Evolutionary conservation across 2,113 vertebrate species (phyloP).

Genomic region (Spea multiplicata): DNA sequence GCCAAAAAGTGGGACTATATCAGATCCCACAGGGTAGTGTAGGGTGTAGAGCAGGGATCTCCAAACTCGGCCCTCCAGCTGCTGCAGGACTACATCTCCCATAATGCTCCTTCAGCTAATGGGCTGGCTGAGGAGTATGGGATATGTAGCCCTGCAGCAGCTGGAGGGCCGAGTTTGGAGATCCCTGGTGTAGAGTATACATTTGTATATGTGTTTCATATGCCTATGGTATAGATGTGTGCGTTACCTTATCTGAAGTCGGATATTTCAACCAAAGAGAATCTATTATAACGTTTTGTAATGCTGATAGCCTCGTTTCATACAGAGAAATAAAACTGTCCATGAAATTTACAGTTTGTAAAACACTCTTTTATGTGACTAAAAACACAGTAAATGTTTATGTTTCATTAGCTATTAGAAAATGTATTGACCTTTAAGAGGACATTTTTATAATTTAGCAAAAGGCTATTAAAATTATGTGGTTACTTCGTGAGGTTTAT

Average conservation of each 20-base stretch:
- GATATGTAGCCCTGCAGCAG: too few relatives aligned
- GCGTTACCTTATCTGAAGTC: too few relatives aligned
- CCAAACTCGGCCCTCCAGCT: too few relatives aligned
- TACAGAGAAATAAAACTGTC: neutral
- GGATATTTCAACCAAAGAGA: too few relatives aligned
- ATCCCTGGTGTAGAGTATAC: too few relatives aligned
- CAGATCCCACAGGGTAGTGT: neutral
- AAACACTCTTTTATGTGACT: constrained; percentile 5
- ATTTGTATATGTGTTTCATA: constrained; percentile 4
- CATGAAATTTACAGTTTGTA: neutral
- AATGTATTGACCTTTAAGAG: neutral
- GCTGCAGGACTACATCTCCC: too few relatives aligned
- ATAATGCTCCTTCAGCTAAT: too few relatives aligned
- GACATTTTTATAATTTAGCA: neutral
- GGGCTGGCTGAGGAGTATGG: too few relatives aligned
- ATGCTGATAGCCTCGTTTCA: neutral
- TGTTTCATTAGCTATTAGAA: neutral
- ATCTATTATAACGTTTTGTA: too few relatives aligned
- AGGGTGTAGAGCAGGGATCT: too few relatives aligned
- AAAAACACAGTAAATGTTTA: neutral
- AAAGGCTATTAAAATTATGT: neutral
- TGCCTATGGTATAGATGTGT: too few relatives aligned
- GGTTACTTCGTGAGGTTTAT: neutral
- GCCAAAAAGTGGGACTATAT: neutral
- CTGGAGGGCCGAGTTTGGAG: too few relatives aligned